Percentiles rank a stretch among this genome's conserved stretches.
Evolutionary conservation across 2,113 vertebrate species (phyloP).

Genomic region (Nothoprocta pentlandii): DNA sequence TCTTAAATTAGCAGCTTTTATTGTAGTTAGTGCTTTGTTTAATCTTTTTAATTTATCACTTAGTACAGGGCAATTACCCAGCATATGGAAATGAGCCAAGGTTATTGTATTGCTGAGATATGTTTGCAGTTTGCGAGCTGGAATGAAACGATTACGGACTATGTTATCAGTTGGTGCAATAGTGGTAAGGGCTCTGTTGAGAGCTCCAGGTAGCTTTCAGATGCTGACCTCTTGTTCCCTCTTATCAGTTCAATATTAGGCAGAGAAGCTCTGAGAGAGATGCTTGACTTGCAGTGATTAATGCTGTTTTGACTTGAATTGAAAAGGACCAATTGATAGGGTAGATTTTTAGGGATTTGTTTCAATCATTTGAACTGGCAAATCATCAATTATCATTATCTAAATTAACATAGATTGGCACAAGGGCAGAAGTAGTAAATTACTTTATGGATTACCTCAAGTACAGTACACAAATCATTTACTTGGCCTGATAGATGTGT

Average conservation of each 20-base stretch:
- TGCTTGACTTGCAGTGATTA: slow-evolving; percentile 39
- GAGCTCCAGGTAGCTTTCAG: slow-evolving; percentile 31
- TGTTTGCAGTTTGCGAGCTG: slow-evolving; percentile 38
- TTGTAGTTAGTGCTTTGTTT: slow-evolving; percentile 69
- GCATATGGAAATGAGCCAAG: slow-evolving; percentile 56
- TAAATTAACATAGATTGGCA: slow-evolving; percentile 58
- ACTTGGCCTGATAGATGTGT: slow-evolving; percentile 22
- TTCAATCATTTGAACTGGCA: slow-evolving; percentile 56
- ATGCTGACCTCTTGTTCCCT: background rate
- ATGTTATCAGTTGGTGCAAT: background rate
- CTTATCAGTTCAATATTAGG: slow-evolving; percentile 31
- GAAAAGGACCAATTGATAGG: slow-evolving; percentile 43
- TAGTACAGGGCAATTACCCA: slow-evolving; percentile 63
- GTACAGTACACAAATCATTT: background rate
- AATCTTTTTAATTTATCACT: slow-evolving; percentile 80
- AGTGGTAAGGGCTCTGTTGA: background rate
- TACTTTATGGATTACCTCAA: slow-evolving; percentile 56
- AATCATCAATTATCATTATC: slow-evolving; percentile 67
- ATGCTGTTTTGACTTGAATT: slow-evolving; percentile 67
- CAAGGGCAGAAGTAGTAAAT: slow-evolving; percentile 58
- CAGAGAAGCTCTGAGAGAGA: slow-evolving; percentile 26
- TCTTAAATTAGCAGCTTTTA: slow-evolving; percentile 71
- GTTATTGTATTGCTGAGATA: slow-evolving; percentile 50
- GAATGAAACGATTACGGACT: background rate
- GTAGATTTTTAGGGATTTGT: slow-evolving; percentile 66